Evolutionary conservation across 2,113 vertebrate species (phyloP), one percentile per base, ranked within the genome.

Genomic region (Cranoglanis bouderius): DNA sequence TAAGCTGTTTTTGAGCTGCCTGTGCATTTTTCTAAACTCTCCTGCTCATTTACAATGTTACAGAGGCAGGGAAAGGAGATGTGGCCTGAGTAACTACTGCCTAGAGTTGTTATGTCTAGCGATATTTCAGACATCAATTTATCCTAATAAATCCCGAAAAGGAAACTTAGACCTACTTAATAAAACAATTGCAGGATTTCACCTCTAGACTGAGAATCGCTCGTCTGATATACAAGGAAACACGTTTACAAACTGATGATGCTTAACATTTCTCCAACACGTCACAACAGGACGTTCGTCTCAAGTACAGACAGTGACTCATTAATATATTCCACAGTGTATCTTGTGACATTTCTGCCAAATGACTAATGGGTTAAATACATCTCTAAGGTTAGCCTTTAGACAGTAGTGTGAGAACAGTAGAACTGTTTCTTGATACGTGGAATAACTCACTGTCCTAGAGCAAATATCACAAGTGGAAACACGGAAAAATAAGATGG

Each of bases 181-280:
- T 82, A 59, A 88, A 88, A 88, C 88, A 88, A 88, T 88, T n/a
- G 55, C 82, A 88, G 88, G 88, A 88, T 88, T 78, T 85, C 57
- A 88, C 82, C 26, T 85, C 32, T 59, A 55, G 80, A 59, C 80
- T 83, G 65, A 84, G 53, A 74, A 49, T 35, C 12, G 35, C 53
- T 49, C 6, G 53, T 38, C 53, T 18, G 24, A 82, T 49, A 46
- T 51, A 46, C 49, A 46, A 85, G 87, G 87, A 88, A 88, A 88
- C 55, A 18, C 29, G 82, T 63, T 75, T 87, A 65, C 85, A 88
- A 80, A 87, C 82, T 61, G 84, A 67, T 82, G 61, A 49, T 32
- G 81, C 61, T 40, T 83, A 65, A 29, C 82, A 57, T 13, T 67
- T 29, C 59, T 74, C 81, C 35, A 32, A 75, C 35, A 88, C 51